phyloP scores from a whole-genome alignment of 1,140 invertebrate genomes.

The Conopomorpha cramerella region DNA sequence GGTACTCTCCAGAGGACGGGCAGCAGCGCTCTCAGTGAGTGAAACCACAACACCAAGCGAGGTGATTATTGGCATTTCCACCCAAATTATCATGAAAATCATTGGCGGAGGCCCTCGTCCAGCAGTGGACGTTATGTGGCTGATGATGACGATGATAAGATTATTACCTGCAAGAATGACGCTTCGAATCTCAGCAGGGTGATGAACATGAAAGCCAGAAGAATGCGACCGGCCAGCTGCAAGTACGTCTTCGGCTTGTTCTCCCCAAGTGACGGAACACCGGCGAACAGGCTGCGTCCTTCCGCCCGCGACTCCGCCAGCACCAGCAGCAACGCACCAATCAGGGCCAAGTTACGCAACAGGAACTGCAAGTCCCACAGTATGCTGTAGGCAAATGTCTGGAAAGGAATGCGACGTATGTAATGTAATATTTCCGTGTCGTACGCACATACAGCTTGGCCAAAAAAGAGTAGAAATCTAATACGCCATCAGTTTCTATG shows the following conservation, averaged over 20 bases:
- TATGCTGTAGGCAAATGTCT: constrained; percentile 98
- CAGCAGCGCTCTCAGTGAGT: too few species aligned
- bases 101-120: too few species aligned
- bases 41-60: too few species aligned
- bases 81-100: too few species aligned
- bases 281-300: constrained; percentile 93
- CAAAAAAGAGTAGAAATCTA: too few species aligned
- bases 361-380: constrained; percentile 98
- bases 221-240: constrained; percentile 92
- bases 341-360: constrained; percentile 92
- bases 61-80: too few species aligned
- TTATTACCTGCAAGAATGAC: constrained; percentile 86
- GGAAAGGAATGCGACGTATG: constrained; percentile 46
- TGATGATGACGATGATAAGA: too few species aligned
- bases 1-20: too few species aligned
- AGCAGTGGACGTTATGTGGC: too few species aligned
- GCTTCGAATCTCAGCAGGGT: constrained; percentile 94
- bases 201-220: constrained; percentile 98
- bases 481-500: too few species aligned
- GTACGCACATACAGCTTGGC: too few species aligned
- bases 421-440: too few species aligned
- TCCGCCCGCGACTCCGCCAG: constrained; percentile 93
- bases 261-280: constrained; percentile 94
- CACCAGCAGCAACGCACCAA: constrained; percentile 92
- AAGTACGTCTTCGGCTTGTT: constrained; percentile 98